Evolutionary conservation across 2,113 vertebrate species (phyloP), one percentile per base, ranked within the genome.

Genomic region (Apeltes quadracus): DNA sequence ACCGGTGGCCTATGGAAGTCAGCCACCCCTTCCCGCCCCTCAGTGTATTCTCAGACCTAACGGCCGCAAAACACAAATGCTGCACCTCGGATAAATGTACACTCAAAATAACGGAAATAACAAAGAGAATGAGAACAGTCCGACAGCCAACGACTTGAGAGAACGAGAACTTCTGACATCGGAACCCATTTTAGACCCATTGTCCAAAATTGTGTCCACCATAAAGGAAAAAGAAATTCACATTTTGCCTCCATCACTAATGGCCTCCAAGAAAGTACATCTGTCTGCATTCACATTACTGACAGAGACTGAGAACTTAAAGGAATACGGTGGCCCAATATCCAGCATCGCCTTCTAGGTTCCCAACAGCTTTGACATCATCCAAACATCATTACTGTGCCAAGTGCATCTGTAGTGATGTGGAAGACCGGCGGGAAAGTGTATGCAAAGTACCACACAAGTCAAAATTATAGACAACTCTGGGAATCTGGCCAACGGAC

Each of bases 401-500:
- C 44, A 39, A 46, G 44, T 65, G 56, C 25, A 9, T 61, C 34
- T 57, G 15, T 18, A 67, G 50, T 79, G 43, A 36, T 41, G 46
- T 74, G 84, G 85, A 90, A 88, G 88, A 89, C 79, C 25, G 50
- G 12, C 61, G 55, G 53, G 68, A 0, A 55, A 70, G 29, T 70
- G 27, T 50, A 57, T 54, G 22, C 27, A 65, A 59, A 69, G 64
- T 36, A 29, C 67, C 38, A 63, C 15, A 67, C 48, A 67, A 56
- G 13, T 61, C 23, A 56, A 56, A 75, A 70, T 41, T 59, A 44
- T 67, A 66, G 25, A 63, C 9, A 61, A 61, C 58, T 50, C 63
- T 29, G 20, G 16, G 51, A 72, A 48, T 73, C 32, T 32, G 20
- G 41, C n/a, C 58, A 32, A 55, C 4, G 68, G 23, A 66, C 4